Evolutionary conservation across 2,888 invertebrate species (phyloP), one percentile per base, ranked within the genome.

Genomic region (Synanthedon andrenaeformis): DNA sequence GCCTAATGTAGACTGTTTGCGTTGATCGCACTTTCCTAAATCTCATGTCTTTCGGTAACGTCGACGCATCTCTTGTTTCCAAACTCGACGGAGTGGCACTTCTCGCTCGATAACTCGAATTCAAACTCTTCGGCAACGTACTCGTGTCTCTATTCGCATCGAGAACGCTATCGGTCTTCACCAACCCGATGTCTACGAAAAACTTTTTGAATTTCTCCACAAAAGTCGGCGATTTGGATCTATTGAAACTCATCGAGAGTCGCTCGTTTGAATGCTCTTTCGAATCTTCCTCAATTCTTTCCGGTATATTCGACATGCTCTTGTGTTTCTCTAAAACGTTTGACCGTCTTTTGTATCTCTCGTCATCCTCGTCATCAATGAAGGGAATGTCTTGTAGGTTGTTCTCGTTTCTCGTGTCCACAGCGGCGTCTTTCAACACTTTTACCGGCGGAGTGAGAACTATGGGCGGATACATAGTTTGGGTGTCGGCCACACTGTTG

Each of bases 311-410:
- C 0, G 86, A 82, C 69, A 82, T 84, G 56, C 83, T 83, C 59
- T 84, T 85, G 54, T 86, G 84, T 62, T 82, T 84, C 14, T 84
- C 84, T 53, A 81, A 61, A 57, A 79, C 64, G 35, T 74, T 74
- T 3, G 73, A 67, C 53, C 76, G 63, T 55, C 74, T 60, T 58
- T 70, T 78, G 62, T 72, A 70, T 8, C 61, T 67, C 0, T 65
- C 64, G 0, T 79, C 79, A 11, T 86, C 84, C 0, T 86, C 86
- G 5, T 82, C 79, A 49, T 87, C 87, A 55, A 87, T 87, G 49
- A 85, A 87, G 0, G 86, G 87, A 65, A 87, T 84, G 52, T 87
- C 87, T 69, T 87, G 86, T 1, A 85, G 67, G 41, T 86, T 86
- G 52, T 86, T 82, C 51, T 85, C 84, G 57, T 87, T 86, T 60